phyloP scores from a whole-genome alignment of 2,888 invertebrate species.

The Rotaria sp. region DNA sequence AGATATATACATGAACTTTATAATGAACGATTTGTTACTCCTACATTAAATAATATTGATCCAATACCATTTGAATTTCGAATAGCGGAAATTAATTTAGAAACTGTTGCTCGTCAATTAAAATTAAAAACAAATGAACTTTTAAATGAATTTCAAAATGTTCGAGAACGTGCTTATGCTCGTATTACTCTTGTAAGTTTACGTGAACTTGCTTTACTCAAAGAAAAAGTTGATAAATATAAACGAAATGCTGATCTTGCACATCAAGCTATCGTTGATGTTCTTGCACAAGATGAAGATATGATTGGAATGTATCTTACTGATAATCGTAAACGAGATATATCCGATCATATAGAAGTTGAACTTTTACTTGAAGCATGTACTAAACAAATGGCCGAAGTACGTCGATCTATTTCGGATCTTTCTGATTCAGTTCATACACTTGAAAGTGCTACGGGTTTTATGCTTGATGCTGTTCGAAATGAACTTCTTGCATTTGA shows the following conservation, averaged over 20 bases:
- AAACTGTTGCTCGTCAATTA: background rate
- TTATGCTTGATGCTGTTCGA: conserved; percentile 25
- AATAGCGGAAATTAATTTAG: background rate
- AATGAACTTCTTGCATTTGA: conserved; percentile 10
- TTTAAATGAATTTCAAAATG: background rate
- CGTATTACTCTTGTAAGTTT: conserved; percentile 12
- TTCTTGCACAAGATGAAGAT: conserved; percentile 24
- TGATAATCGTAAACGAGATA: background rate
- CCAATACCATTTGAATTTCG: conserved; percentile 12
- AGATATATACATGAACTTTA: background rate
- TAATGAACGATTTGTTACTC: background rate
- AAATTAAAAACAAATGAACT: background rate
- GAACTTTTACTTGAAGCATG: conserved; percentile 19
- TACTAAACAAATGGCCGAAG: conserved; percentile 25
- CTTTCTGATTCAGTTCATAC: conserved; percentile 5
- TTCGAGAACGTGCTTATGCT: background rate
- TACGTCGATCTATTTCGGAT: background rate
- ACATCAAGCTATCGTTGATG: background rate
- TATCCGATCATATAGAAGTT: background rate
- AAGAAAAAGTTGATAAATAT: background rate
- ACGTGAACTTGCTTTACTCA: conserved; percentile 14
- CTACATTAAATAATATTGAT: background rate
- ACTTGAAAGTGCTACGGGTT: background rate
- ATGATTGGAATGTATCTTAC: conserved; percentile 19
- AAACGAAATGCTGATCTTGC: conserved; percentile 28